Evolutionary conservation across 2,797 vertebrate genomes (phyloP).

Genomic region (Scolopax bukidnonensis): DNA sequence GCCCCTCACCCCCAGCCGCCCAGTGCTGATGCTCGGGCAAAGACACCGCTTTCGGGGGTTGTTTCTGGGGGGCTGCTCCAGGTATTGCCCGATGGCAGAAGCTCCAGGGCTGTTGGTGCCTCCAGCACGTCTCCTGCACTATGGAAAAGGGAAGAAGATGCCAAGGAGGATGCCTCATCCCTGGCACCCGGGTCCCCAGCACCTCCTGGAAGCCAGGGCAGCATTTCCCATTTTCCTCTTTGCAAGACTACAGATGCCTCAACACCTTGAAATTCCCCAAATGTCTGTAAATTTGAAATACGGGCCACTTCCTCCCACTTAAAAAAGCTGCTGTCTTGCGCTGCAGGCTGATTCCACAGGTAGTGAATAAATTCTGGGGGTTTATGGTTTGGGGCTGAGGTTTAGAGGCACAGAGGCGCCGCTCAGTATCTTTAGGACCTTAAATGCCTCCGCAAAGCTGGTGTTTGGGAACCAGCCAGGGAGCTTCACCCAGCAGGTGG

Average conservation of each 20-base stretch:
- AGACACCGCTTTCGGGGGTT: accelerated
- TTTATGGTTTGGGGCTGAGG: not conserved
- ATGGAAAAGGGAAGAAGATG: not conserved
- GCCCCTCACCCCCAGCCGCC: not conserved
- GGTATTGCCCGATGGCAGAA: not conserved
- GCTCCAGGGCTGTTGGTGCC: accelerated
- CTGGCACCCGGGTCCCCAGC: accelerated
- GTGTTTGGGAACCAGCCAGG: conserved; percentile 18
- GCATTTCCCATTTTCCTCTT: not conserved
- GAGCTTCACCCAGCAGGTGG: conserved; percentile 43
- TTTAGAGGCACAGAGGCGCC: not conserved
- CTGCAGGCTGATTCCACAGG: not conserved
- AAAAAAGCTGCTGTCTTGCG: accelerated
- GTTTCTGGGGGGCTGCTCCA: not conserved
- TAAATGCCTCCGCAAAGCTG: not conserved
- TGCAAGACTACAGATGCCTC: not conserved
- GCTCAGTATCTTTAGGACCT: not conserved
- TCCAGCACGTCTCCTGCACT: accelerated
- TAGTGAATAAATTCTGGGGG: not conserved
- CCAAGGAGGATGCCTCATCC: not conserved
- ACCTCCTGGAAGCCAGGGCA: not conserved
- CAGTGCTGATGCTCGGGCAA: accelerated
- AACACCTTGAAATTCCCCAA: not conserved
- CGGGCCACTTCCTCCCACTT: not conserved
- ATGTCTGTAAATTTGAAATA: not conserved